Conservation (phyloP, 2,888 invertebrate genomes). For the Orchestes rusci region DNA sequence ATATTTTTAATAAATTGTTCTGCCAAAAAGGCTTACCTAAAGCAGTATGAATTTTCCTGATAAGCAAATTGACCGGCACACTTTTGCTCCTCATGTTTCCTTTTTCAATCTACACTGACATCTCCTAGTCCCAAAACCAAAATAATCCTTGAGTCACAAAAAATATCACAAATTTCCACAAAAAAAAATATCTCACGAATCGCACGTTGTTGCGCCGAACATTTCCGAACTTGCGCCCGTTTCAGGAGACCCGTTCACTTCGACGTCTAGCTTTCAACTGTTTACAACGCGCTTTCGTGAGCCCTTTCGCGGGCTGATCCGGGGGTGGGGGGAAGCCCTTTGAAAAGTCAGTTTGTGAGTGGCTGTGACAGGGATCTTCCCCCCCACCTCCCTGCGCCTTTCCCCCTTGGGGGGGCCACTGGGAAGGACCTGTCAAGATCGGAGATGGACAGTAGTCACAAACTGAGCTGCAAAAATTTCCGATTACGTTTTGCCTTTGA, state of each 20-base stretch:
- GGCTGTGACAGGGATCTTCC: constrained; percentile 34
- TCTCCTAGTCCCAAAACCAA: neutral
- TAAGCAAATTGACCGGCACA: constrained; percentile 33
- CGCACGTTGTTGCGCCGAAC: constrained; percentile 12
- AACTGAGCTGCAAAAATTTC: no score
- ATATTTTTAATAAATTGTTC: no score
- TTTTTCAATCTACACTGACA: neutral
- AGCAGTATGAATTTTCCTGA: constrained; percentile 32
- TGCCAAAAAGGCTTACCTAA: constrained; percentile 26
- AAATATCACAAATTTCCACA: neutral
- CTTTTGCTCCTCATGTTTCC: constrained; percentile 32
- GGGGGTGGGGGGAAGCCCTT: constrained; percentile 23
- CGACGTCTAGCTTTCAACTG: constrained; percentile 34
- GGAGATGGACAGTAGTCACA: constrained; percentile 29
- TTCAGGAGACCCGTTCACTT: constrained; percentile 28
- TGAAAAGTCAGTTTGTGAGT: constrained; percentile 39
- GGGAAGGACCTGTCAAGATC: constrained; percentile 25
- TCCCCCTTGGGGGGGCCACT: no score
- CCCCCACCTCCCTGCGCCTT: constrained; percentile 12
- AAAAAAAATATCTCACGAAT: constrained; percentile 7
- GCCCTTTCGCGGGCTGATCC: constrained; percentile 20
- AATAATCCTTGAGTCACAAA: constrained; percentile 1
- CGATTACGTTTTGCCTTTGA: no score
- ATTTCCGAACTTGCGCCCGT: constrained; percentile 14
- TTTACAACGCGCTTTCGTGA: constrained; percentile 28